Evolutionary conservation across 2,888 invertebrate genomes (phyloP), one percentile per base, ranked within the genome.

Genomic region (Cosmopolites sordidus): DNA sequence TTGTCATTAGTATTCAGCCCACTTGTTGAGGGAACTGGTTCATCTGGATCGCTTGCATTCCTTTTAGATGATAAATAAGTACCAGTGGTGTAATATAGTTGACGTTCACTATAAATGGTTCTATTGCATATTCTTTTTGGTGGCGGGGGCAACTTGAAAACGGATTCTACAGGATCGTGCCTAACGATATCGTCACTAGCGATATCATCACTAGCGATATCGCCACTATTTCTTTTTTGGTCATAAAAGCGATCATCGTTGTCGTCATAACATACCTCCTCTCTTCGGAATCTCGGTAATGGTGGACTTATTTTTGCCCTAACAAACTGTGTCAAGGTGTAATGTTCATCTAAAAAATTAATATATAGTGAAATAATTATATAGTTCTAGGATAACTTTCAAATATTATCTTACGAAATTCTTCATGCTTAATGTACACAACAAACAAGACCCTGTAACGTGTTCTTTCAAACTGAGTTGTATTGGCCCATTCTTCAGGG

Each of bases 391-490:
- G 5, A 27, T 27, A 27, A 27, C 9, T 27, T 27, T 9, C 27
- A 6, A 9, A 27, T 27, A 33, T 12, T 3, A 11, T 12, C 33
- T 33, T 33, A 33, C 33, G 33, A 33, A 33, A 33, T 33, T 33
- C 33, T 12, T 4, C 5, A 12, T 5, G 3, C 11, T 12, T 5
- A 6, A 33, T 33, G 33, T 33, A 33, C 11, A 12, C 12, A 11
- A 33, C 33, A n/a, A 33, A 33, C 11, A 33, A 33, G 12, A 33
- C n/a, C n/a, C 33, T 33, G n/a, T 33, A 33, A 33, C 33, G 33
- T 6, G 33, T 33, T 33, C 11, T 33, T 12, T 33, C 33, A n/a
- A 33, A 33, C 33, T 12, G 12, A 9, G 33, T 9, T n/a, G 11
- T 11, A 12, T 12, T 11, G 3, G 33, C 3, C 33, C 33, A 33